These are phyloP conservation scores for Catharus fuscescens DNA, from an alignment of 2,113 vertebrate species.

Conservation along the genomic window DNA sequence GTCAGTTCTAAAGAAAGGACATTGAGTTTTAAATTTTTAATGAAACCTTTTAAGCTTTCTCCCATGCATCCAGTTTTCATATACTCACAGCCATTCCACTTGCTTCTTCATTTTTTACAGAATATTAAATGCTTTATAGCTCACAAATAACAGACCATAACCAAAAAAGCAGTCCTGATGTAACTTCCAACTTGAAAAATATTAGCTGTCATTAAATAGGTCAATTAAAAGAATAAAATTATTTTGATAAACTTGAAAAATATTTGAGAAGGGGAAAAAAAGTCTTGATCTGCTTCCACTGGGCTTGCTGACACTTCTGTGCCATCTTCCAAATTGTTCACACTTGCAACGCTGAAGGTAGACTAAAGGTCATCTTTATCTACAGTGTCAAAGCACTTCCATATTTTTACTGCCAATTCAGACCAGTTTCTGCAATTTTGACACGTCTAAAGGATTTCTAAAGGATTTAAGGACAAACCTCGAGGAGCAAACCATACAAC, in stretches of 20 bases:
- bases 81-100: not conserved
- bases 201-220: not conserved
- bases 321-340: not conserved
- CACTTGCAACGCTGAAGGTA: not conserved
- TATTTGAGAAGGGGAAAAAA: not conserved
- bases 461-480: not conserved
- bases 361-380: not conserved
- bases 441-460: not conserved
- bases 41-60: not conserved
- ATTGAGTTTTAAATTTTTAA: not conserved
- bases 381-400: not conserved
- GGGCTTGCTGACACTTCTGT: not conserved
- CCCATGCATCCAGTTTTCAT: not conserved
- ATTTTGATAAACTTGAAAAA: not conserved
- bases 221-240: not conserved
- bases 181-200: not conserved
- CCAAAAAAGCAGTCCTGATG: not conserved
- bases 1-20: not conserved
- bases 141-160: not conserved
- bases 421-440: not conserved
- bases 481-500: not conserved
- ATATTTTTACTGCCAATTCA: not conserved
- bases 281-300: not conserved
- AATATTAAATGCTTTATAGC: not conserved
- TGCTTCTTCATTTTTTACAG: not conserved